phyloP scores from a whole-genome alignment of 92 coral and sea anemone species.

The Phenganax stokvisi region DNA sequence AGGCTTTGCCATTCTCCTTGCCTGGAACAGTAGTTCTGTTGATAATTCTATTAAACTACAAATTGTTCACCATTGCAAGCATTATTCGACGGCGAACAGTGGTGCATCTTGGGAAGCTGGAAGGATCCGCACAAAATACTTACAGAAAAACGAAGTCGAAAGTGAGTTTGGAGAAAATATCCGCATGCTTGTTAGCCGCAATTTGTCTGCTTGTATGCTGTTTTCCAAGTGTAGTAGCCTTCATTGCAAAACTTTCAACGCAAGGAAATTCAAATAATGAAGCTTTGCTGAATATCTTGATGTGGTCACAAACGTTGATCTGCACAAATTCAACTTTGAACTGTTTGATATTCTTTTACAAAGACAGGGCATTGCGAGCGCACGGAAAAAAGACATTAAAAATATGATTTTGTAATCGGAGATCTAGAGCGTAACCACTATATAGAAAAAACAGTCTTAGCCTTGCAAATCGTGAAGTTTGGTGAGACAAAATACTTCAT shows the following conservation, averaged over 20 bases:
- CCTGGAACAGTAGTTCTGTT: background rate
- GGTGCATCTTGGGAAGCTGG: background rate
- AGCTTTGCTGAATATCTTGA: background rate
- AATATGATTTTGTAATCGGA: background rate
- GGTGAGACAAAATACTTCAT: no score
- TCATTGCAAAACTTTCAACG: background rate
- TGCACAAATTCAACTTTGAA: constrained; percentile 4
- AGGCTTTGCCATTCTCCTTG: background rate
- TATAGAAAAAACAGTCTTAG: no score
- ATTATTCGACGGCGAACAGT: background rate
- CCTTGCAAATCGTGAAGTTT: no score
- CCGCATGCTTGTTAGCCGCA: constrained; percentile 2
- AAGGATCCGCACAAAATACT: background rate
- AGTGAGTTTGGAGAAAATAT: background rate
- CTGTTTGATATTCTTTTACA: constrained; percentile 13
- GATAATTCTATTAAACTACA: background rate
- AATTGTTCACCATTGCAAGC: background rate
- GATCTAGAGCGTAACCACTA: no score
- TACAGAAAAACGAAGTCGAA: background rate
- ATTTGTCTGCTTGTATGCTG: background rate
- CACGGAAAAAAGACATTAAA: background rate
- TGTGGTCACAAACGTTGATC: background rate
- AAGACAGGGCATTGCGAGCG: background rate
- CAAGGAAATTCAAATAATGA: background rate
- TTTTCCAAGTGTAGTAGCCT: background rate